These are phyloP conservation scores for Lithobates sylvaticus DNA, from an alignment of 2,797 vertebrate genomes.

Conservation along the genomic window DNA sequence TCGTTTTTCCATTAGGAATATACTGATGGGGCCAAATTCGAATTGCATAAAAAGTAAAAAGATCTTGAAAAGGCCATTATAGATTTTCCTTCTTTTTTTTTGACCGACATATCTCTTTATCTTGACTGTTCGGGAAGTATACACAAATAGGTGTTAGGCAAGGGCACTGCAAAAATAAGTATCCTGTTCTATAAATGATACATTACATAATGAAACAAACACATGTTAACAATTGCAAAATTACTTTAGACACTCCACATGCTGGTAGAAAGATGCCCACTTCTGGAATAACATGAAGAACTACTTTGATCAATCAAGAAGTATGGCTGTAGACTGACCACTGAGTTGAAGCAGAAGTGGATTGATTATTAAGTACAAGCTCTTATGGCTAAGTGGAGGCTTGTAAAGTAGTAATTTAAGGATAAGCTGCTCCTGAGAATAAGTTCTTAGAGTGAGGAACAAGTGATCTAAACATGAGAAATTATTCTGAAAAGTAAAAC, in stretches of 20 bases:
- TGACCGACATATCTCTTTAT: no score
- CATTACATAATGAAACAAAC: background rate
- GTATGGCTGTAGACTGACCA: background rate
- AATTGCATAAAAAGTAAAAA: no score
- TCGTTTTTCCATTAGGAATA: no score
- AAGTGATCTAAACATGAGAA: background rate
- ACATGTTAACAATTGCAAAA: background rate
- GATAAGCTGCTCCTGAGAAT: background rate
- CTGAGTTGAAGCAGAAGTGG: background rate
- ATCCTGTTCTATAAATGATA: background rate
- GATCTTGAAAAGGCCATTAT: no score
- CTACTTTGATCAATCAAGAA: slow-evolving; percentile 5
- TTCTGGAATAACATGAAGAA: background rate
- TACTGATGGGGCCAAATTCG: no score
- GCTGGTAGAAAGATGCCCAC: background rate
- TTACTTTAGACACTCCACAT: no score
- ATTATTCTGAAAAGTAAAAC: background rate
- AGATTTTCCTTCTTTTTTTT: no score
- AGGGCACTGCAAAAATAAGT: background rate
- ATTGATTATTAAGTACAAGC: background rate
- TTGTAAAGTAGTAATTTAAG: background rate
- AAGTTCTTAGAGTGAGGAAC: background rate
- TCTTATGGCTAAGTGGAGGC: background rate
- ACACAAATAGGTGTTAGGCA: no score
- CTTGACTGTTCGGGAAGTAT: no score